Evolutionary conservation across 53 echinoderm and acorn worm species (phyloP).

Genomic region (Antedon mediterranea): DNA sequence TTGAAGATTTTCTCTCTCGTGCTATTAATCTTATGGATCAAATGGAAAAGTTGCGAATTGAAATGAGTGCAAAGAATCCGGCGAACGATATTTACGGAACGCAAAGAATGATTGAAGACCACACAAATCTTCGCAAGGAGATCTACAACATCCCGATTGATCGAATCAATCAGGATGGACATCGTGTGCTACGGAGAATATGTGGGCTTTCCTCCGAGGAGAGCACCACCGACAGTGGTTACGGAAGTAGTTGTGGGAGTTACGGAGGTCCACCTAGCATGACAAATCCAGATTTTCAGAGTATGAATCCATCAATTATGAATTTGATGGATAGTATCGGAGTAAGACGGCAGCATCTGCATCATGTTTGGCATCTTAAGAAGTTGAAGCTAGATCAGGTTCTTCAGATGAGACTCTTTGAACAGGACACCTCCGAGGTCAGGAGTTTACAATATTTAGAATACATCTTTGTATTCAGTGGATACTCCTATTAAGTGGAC

Average conservation of each 20-base stretch:
- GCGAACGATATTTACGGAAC: conserved; percentile 59
- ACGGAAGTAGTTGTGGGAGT: conserved; percentile 75
- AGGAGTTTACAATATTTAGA: too few species aligned
- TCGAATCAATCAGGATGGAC: conserved; percentile 85
- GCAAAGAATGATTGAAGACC: conserved; percentile 62
- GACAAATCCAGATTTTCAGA: conserved; percentile 83
- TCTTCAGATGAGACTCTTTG: conserved; percentile 76
- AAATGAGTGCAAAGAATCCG: conserved; percentile 66
- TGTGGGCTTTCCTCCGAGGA: conserved; percentile 66
- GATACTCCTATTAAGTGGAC: too few species aligned
- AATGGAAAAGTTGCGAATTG: conserved; percentile 68
- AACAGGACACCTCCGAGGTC: conserved; percentile 88
- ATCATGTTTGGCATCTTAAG: conserved; percentile 77
- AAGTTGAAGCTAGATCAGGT: conserved; percentile 85
- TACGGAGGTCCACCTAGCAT: conserved; percentile 68
- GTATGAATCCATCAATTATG: conserved; percentile 63
- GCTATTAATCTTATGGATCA: conserved; percentile 82
- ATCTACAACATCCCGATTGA: conserved; percentile 73
- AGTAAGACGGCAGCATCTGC: conserved; percentile 62
- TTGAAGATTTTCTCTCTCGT: conserved; percentile 79
- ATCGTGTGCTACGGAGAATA: conserved; percentile 75
- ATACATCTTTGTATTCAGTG: too few species aligned
- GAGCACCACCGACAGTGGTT: conserved; percentile 72
- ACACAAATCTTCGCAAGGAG: conserved; percentile 45
- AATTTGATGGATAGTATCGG: conserved; percentile 75